Conservation (phyloP, 2,113 vertebrate genomes). For the Uria aalge region DNA sequence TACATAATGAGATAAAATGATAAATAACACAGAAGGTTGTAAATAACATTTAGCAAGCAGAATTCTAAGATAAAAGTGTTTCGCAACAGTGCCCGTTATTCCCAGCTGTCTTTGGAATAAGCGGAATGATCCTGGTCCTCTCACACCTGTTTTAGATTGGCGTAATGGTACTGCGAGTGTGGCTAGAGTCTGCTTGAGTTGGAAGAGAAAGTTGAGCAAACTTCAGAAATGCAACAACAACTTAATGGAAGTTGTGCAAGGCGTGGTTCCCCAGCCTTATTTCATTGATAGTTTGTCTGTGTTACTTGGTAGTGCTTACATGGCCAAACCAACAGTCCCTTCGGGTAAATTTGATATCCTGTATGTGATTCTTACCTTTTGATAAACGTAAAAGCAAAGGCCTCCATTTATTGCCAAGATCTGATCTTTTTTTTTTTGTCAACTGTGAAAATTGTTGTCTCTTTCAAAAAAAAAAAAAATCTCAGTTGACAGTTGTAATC, state of each 20-base stretch:
- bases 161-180: not conserved
- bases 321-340: not conserved
- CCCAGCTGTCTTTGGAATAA: conserved; percentile 23
- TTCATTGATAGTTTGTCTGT: not conserved
- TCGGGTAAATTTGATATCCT: not conserved
- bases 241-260: not conserved
- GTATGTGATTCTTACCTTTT: not conserved
- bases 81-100: conserved; percentile 21
- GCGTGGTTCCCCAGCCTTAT: not conserved
- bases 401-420: not conserved
- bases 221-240: not conserved
- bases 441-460: not conserved
- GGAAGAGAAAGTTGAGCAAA: not conserved
- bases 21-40: conserved; percentile 63
- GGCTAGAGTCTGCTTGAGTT: not conserved
- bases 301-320: not conserved
- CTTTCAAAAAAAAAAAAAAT: not conserved
- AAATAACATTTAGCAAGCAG: conserved; percentile 67
- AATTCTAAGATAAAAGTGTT: conserved; percentile 53
- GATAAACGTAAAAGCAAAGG: not conserved
- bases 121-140: not conserved
- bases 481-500: not conserved
- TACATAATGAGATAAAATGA: conserved; percentile 68
- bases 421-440: not conserved
- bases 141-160: conserved; percentile 22